phyloP scores from a whole-genome alignment of 2,888 invertebrate genomes.

The Coenonympha arcania region DNA sequence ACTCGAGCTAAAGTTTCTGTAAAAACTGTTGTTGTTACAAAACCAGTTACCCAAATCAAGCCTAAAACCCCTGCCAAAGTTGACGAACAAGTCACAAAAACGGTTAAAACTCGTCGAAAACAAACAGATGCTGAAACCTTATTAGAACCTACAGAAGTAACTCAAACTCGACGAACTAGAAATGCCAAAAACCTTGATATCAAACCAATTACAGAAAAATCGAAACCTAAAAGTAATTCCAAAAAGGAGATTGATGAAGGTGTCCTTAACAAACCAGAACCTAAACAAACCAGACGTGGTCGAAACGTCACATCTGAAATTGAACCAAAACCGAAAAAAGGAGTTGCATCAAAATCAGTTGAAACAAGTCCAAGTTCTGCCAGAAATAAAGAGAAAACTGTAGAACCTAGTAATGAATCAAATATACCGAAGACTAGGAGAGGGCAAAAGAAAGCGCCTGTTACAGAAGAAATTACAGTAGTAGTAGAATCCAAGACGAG shows the following conservation, averaged over 20 bases:
- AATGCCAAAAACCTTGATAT: neutral
- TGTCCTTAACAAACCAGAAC: neutral
- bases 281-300: neutral
- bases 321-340: neutral
- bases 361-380: neutral
- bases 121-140: neutral
- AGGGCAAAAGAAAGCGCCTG: neutral
- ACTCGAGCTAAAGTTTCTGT: neutral
- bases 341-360: neutral
- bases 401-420: neutral
- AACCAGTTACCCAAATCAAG: neutral
- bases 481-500: neutral
- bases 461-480: neutral
- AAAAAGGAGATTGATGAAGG: neutral
- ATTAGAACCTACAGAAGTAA: neutral
- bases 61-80: neutral
- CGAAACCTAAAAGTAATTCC: neutral
- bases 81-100: neutral
- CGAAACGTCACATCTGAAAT: neutral
- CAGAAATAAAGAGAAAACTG: neutral
- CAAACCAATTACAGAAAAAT: neutral
- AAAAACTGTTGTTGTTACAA: neutral
- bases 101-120: neutral
- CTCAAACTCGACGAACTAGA: neutral
- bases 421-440: neutral